Conservation (phyloP, 2,888 invertebrate species). For the Platynereis dumerilii region DNA sequence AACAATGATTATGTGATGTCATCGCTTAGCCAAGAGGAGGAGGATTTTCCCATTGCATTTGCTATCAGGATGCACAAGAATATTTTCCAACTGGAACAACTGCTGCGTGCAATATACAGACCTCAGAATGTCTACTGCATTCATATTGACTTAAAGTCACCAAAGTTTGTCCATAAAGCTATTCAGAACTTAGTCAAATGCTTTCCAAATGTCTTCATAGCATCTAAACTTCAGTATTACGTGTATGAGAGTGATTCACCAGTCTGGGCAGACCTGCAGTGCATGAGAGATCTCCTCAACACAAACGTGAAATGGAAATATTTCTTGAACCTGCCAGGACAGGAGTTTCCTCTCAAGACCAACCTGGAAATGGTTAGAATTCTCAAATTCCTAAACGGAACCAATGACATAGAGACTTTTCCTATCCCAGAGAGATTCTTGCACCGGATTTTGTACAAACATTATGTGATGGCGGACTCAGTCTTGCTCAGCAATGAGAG, state of each 20-base stretch:
- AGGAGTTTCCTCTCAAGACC: constrained; percentile 43
- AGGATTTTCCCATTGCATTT: constrained; percentile 38
- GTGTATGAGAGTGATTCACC: constrained; percentile 39
- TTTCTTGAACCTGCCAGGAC: constrained; percentile 42
- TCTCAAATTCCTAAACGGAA: constrained; percentile 36
- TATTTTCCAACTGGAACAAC: constrained; percentile 34
- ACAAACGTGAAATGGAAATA: constrained; percentile 38
- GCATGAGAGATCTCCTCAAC: constrained; percentile 34
- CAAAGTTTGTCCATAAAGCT: constrained; percentile 21
- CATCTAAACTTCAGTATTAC: constrained; percentile 30
- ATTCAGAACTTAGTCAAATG: constrained; percentile 30
- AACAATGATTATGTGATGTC: constrained; percentile 19
- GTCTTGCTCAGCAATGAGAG: background rate
- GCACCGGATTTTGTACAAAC: constrained; percentile 1
- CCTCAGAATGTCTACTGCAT: constrained; percentile 45
- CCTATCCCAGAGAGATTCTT: constrained; percentile 20
- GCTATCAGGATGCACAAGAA: constrained; percentile 37
- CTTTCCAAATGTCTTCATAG: constrained; percentile 41
- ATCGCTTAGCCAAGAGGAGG: constrained; percentile 23
- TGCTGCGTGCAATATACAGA: constrained; percentile 38
- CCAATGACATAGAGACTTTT: constrained; percentile 38
- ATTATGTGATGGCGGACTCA: background rate
- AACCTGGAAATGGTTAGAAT: constrained; percentile 42
- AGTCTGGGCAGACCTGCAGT: constrained; percentile 40
- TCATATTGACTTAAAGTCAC: constrained; percentile 38